These are phyloP conservation scores for Oligia fasciuncula DNA, from an alignment of 2,888 invertebrate species.

Conservation along the genomic window DNA sequence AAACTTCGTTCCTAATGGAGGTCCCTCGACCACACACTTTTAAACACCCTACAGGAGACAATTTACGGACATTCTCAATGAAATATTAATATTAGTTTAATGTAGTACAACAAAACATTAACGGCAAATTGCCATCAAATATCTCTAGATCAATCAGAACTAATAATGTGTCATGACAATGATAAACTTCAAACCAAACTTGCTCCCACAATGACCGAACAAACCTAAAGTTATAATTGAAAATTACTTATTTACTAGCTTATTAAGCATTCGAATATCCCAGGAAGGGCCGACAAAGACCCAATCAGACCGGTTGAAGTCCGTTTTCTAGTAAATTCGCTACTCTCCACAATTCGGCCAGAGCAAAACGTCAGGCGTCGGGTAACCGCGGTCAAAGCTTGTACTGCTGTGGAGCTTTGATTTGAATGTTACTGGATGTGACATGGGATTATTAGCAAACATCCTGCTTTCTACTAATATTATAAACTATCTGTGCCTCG, in stretches of 20 bases:
- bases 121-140: not conserved
- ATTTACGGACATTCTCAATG: not conserved
- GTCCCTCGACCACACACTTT: no score
- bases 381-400: conserved; percentile 62
- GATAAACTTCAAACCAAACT: conserved; percentile 17
- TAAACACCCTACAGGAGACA: not conserved
- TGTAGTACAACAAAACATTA: not conserved
- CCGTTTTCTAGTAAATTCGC: conserved; percentile 63
- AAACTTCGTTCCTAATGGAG: no score
- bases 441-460: not conserved
- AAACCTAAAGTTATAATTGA: conserved; percentile 32
- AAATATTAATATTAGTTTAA: not conserved
- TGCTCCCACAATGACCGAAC: conserved; percentile 4
- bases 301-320: conserved; percentile 59
- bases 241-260: conserved; percentile 53
- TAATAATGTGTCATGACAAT: conserved; percentile 12
- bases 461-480: no score
- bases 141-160: not conserved
- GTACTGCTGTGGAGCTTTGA: conserved; percentile 36
- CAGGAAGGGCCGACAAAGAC: conserved; percentile 54
- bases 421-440: conserved; percentile 44
- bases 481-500: not conserved
- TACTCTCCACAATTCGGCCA: conserved; percentile 59
- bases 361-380: conserved; percentile 65
- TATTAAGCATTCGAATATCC: conserved; percentile 25